Conservation (phyloP, 2,797 vertebrate species). For the Arremon aurantiirostris region DNA sequence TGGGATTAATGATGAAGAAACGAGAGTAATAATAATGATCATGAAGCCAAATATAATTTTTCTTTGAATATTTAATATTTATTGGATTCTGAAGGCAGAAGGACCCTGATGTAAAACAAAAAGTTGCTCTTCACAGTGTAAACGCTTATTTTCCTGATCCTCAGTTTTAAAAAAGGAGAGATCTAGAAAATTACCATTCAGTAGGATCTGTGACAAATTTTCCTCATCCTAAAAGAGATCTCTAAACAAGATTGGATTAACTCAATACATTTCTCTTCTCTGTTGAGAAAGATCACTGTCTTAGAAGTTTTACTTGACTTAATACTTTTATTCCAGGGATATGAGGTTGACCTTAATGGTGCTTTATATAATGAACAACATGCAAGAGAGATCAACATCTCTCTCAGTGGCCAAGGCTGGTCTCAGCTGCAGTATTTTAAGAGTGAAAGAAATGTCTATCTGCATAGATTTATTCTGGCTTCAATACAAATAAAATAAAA, state of each 20-base stretch:
- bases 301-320: neutral
- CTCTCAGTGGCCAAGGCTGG: neutral
- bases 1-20: neutral
- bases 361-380: neutral
- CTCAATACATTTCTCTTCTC: neutral
- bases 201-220: neutral
- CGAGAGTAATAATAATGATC: neutral
- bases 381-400: neutral
- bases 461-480: neutral
- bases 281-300: neutral
- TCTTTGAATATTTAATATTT: neutral
- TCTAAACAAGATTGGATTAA: neutral
- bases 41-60: neutral
- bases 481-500: neutral
- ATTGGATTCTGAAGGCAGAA: neutral
- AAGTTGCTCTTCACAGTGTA: neutral
- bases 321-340: neutral
- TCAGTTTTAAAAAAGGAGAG: neutral
- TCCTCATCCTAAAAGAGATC: neutral
- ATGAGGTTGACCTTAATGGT: neutral
- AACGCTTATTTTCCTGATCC: neutral
- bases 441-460: neutral
- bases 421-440: neutral
- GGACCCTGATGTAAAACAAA: neutral
- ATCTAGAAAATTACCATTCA: neutral